phyloP scores from a whole-genome alignment of 2,797 vertebrate genomes.

The Leptodactylus fallax region DNA sequence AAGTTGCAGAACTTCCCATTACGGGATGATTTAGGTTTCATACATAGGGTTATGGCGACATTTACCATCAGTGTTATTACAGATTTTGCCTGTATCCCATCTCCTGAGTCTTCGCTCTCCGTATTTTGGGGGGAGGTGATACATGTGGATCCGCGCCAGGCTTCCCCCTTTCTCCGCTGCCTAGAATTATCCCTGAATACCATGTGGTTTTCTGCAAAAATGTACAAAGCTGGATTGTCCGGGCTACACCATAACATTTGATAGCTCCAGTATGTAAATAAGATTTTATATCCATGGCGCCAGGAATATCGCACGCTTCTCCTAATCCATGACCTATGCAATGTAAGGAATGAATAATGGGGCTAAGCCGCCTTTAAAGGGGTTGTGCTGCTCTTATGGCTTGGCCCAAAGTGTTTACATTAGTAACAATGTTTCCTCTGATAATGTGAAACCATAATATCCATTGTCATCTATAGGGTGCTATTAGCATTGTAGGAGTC shows the following conservation, averaged over 20 bases:
- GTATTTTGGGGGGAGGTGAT: not conserved
- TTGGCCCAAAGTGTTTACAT: too few relatives aligned
- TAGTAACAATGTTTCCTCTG: too few relatives aligned
- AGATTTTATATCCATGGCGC: conserved; percentile 27
- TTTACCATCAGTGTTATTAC: too few relatives aligned
- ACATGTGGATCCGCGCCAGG: not conserved
- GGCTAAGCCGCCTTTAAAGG: not conserved
- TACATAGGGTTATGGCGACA: too few relatives aligned
- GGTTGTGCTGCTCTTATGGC: too few relatives aligned
- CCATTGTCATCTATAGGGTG: too few relatives aligned
- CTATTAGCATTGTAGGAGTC: too few relatives aligned
- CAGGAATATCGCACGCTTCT: conserved; percentile 1
- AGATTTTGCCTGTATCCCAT: not conserved
- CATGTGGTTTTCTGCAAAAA: conserved; percentile 28
- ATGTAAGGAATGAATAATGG: conserved; percentile 7
- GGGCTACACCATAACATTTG: conserved; percentile 2
- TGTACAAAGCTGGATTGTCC: conserved; percentile 21
- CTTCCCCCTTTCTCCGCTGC: not conserved
- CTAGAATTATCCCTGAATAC: conserved; percentile 16
- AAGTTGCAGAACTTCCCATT: too few relatives aligned
- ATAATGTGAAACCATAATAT: too few relatives aligned
- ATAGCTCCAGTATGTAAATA: conserved; percentile 24
- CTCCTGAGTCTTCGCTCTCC: not conserved
- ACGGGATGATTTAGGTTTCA: too few relatives aligned
- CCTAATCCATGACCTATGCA: not conserved